phyloP scores from a whole-genome alignment of 2,888 invertebrate genomes.

The Itoplectis maculator region DNA sequence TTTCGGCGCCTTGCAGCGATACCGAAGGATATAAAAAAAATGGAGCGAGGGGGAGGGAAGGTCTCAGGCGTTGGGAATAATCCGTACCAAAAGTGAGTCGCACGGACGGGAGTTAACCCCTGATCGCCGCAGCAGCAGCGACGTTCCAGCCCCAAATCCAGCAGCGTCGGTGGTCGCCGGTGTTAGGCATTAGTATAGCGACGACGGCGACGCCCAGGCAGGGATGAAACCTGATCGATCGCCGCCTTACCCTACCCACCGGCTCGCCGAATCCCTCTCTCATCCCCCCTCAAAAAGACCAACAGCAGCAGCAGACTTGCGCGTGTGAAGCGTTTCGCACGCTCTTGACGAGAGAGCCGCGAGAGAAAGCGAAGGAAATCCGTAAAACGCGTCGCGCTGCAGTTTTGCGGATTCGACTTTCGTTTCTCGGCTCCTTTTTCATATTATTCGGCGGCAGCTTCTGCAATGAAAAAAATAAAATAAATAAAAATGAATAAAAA shows the following conservation, averaged over 20 bases:
- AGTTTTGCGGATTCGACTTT: conserved; percentile 50
- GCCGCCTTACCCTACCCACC: conserved; percentile 64
- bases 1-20: no score
- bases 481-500: neutral
- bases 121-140: conserved; percentile 33
- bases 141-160: conserved; percentile 16
- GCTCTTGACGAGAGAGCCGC: conserved; percentile 30
- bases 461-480: neutral
- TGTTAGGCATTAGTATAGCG: conserved; percentile 13
- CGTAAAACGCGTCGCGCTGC: conserved; percentile 38
- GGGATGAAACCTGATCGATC: conserved; percentile 74
- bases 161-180: neutral
- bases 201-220: conserved; percentile 64
- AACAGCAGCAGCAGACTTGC: conserved; percentile 60
- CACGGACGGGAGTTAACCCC: conserved; percentile 35
- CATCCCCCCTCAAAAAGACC: conserved; percentile 51
- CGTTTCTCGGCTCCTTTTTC: neutral
- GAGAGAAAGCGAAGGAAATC: conserved; percentile 49
- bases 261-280: conserved; percentile 24
- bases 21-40: neutral
- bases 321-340: conserved; percentile 62
- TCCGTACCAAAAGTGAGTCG: conserved; percentile 34
- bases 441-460: neutral
- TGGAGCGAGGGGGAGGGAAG: neutral
- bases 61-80: conserved; percentile 27